These are phyloP conservation scores for Leptogaster cylindrica DNA, from an alignment of 2,888 invertebrate species.

Conservation along the genomic window DNA sequence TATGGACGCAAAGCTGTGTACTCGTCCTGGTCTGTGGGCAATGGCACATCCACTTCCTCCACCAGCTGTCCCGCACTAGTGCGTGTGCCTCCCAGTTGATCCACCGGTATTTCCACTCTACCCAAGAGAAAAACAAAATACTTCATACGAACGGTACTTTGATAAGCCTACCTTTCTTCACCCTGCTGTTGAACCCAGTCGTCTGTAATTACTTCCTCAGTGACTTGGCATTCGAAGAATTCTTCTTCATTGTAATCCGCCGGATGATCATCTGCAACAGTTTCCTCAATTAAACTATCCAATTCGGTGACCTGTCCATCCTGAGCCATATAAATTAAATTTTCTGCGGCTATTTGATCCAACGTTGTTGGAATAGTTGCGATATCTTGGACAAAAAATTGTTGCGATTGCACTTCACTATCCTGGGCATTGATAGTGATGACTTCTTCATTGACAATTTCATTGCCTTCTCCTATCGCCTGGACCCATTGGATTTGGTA, in stretches of 20 bases:
- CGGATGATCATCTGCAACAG: constrained; percentile 52
- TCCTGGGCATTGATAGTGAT: constrained; percentile 41
- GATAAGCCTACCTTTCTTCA: constrained; percentile 69
- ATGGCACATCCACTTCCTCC: constrained; percentile 75
- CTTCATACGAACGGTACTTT: not conserved
- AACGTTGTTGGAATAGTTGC: constrained; percentile 50
- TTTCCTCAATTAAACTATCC: constrained; percentile 55
- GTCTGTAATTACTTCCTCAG: constrained; percentile 82
- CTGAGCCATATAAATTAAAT: constrained; percentile 68
- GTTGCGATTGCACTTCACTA: not conserved
- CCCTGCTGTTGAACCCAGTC: constrained; percentile 78
- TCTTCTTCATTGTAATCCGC: constrained; percentile 50
- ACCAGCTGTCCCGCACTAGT: constrained; percentile 62
- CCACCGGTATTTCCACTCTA: constrained; percentile 74
- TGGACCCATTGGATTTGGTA: constrained; percentile 58
- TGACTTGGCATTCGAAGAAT: constrained; percentile 69
- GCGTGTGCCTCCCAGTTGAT: constrained; percentile 64
- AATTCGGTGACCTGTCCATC: constrained; percentile 61
- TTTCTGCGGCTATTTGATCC: constrained; percentile 71
- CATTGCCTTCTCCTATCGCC: constrained; percentile 43
- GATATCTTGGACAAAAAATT: constrained; percentile 46
- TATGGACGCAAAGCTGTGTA: constrained; percentile 73
- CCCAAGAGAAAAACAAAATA: not conserved
- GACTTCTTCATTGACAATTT: constrained; percentile 44
- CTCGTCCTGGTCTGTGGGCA: constrained; percentile 82